Percentiles rank a stretch among this genome's conserved stretches.
Conservation (phyloP, 2,113 vertebrate species). For the Alethe castanea region DNA sequence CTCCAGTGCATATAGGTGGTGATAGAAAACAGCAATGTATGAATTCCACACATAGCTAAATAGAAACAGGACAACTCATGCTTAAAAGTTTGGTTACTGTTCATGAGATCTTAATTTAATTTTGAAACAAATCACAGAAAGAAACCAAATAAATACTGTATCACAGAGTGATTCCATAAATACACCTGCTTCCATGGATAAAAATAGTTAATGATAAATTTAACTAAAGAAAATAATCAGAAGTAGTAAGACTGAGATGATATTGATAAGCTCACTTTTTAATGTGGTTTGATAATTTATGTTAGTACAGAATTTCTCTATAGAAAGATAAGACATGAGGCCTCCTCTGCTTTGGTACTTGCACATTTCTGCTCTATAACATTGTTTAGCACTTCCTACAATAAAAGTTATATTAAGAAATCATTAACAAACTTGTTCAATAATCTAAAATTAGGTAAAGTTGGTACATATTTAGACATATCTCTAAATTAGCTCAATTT, state of each 20-base stretch:
- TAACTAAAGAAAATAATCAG: neutral
- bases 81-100: neutral
- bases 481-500: neutral
- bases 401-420: neutral
- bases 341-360: neutral
- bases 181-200: neutral
- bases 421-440: neutral
- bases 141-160: neutral
- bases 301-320: neutral
- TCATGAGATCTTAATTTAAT: neutral
- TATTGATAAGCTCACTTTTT: neutral
- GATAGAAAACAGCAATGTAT: neutral
- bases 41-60: neutral
- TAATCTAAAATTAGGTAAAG: neutral
- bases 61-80: neutral
- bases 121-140: neutral
- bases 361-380: neutral
- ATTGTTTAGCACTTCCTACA: neutral
- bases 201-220: neutral
- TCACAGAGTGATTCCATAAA: neutral
- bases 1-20: neutral
- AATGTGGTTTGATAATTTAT: neutral
- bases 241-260: neutral
- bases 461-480: neutral
- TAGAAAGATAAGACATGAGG: neutral